phyloP scores from a whole-genome alignment of 2,113 vertebrate genomes.

The Speoplatyrhinus poulsoni region DNA sequence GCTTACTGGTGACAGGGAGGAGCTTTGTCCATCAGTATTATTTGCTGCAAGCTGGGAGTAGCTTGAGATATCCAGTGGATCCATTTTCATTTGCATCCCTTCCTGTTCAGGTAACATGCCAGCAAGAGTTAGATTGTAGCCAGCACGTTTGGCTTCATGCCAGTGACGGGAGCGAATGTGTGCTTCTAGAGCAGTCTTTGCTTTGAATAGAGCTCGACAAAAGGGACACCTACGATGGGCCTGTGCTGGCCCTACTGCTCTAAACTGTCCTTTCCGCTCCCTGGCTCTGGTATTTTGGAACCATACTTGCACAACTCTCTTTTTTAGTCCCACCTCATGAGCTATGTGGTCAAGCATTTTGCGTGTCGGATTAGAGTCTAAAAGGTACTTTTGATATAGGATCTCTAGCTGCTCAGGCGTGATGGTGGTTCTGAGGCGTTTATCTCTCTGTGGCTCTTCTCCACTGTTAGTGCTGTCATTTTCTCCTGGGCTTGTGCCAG shows the following conservation, averaged over 20 bases:
- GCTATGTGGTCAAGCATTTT: constrained; percentile 99
- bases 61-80: constrained; percentile 84
- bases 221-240: constrained; percentile 96
- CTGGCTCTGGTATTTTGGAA: constrained; percentile 98
- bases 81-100: constrained; percentile 90
- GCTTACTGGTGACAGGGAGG: constrained; percentile 91
- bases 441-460: constrained; percentile 96
- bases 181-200: constrained; percentile 96
- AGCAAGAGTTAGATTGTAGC: constrained; percentile 91
- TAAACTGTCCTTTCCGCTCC: constrained; percentile 96
- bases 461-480: constrained; percentile 95
- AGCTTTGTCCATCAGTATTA: constrained; percentile 87
- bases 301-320: constrained; percentile 99
- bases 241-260: constrained; percentile 95
- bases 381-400: constrained; percentile 96
- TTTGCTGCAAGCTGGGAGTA: constrained; percentile 85
- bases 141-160: constrained; percentile 98
- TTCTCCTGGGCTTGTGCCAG: constrained; percentile 92
- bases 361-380: constrained; percentile 97
- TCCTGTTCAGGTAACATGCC: constrained; percentile 92
- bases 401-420: constrained; percentile 97
- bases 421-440: constrained; percentile 96
- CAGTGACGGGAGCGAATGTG: constrained; percentile 98
- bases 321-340: constrained; percentile 97
- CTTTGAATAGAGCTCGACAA: constrained; percentile 96